Conservation (phyloP, 2,888 invertebrate genomes). For the Lasioglossum morio region DNA sequence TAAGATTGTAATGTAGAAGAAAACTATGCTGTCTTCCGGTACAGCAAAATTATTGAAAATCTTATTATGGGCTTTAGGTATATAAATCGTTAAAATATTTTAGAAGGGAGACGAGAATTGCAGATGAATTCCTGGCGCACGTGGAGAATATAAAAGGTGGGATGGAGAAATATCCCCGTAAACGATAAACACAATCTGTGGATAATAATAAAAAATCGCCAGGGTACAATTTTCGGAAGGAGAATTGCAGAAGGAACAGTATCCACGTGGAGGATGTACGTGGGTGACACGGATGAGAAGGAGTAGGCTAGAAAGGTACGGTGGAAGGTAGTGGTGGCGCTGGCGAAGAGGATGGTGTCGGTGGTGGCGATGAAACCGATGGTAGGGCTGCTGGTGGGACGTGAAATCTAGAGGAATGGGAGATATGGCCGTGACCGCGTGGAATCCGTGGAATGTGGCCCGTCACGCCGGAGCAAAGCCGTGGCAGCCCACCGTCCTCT, state of each 20-base stretch:
- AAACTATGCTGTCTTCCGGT: no score
- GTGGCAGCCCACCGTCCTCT: slow-evolving; percentile 73
- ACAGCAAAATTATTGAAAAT: no score
- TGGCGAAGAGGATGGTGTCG: slow-evolving; percentile 50
- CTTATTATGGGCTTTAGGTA: no score
- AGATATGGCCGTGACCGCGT: slow-evolving; percentile 84
- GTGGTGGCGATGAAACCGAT: slow-evolving; percentile 51
- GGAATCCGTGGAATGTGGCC: slow-evolving; percentile 83
- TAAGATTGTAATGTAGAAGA: no score
- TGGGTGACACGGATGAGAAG: slow-evolving; percentile 19
- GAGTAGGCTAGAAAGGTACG: slow-evolving; percentile 20
- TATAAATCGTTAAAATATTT: no score
- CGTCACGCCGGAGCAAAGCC: slow-evolving; percentile 81
- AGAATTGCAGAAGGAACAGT: neutral
- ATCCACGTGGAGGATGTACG: neutral
- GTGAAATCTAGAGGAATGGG: slow-evolving; percentile 81
- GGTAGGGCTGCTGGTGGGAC: slow-evolving; percentile 61
- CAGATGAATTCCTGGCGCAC: neutral
- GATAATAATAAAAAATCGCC: neutral
- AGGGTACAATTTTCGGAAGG: neutral
- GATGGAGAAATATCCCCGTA: neutral
- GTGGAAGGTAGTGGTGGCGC: slow-evolving; percentile 43
- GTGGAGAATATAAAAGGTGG: neutral
- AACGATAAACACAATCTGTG: neutral
- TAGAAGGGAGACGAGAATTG: neutral